Conservation (phyloP, 2,888 invertebrate genomes). For the Dascillus cervinus region DNA sequence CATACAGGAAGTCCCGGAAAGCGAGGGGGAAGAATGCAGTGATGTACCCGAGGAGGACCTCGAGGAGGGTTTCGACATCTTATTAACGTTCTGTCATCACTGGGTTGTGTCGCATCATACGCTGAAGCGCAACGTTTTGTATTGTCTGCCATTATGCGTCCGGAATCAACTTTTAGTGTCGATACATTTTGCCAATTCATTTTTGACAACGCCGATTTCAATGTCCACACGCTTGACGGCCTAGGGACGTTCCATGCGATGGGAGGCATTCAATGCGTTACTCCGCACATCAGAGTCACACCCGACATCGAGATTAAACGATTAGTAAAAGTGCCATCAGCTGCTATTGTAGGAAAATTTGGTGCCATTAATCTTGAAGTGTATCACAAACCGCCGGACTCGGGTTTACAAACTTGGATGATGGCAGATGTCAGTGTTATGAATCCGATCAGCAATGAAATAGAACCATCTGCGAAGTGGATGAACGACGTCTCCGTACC, state of each 20-base stretch:
- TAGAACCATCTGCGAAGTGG: too few species aligned
- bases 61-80: too few species aligned
- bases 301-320: slow-evolving; percentile 3
- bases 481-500: too few species aligned
- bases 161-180: not conserved
- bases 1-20: too few species aligned
- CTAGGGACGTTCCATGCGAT: slow-evolving; percentile 18
- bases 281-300: slow-evolving; percentile 12
- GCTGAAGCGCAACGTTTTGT: too few species aligned
- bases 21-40: too few species aligned
- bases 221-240: slow-evolving; percentile 17
- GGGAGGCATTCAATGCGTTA: slow-evolving; percentile 16
- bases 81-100: too few species aligned
- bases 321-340: slow-evolving; percentile 1
- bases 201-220: slow-evolving; percentile 19
- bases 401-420: too few species aligned
- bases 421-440: too few species aligned
- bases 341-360: slow-evolving; percentile 1
- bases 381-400: not conserved
- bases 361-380: not conserved
- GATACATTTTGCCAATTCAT: slow-evolving; percentile 11
- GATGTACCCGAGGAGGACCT: too few species aligned
- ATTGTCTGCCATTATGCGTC: not conserved
- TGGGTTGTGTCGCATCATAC: too few species aligned
- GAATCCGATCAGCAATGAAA: too few species aligned